These are phyloP conservation scores for Rhea americana DNA, from an alignment of 2,113 vertebrate genomes.

Conservation along the genomic window DNA sequence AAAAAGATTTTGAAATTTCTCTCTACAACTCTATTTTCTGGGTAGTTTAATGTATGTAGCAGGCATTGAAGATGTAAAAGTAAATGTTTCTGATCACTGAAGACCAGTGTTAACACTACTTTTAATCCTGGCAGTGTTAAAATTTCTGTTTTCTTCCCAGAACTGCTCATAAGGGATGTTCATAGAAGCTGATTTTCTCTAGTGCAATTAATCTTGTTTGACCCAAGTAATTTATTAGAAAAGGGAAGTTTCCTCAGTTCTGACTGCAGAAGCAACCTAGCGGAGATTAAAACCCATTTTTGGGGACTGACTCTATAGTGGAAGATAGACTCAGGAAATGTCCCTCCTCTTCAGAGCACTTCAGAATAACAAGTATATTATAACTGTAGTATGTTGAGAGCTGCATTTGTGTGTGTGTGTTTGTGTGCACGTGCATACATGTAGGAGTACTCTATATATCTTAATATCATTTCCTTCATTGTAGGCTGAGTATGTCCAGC, in stretches of 20 bases:
- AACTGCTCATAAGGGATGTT: neutral
- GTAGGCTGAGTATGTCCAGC: slow-evolving; percentile 97
- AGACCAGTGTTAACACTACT: neutral
- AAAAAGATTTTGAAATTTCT: neutral
- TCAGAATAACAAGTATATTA: neutral
- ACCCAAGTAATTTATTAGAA: neutral
- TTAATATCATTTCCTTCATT: neutral
- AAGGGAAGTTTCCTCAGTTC: neutral
- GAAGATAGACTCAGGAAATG: neutral
- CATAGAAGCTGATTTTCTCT: neutral
- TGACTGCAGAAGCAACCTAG: neutral
- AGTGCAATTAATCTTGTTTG: neutral
- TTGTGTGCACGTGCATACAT: neutral
- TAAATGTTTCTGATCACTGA: neutral
- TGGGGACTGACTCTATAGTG: neutral
- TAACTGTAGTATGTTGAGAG: neutral
- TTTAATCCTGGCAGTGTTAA: neutral
- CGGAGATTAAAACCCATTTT: neutral
- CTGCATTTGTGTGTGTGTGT: neutral
- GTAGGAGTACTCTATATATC: neutral
- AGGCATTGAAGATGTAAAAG: neutral
- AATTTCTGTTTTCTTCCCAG: neutral
- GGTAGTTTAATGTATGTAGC: neutral
- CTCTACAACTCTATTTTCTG: neutral
- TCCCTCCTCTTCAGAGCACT: neutral